Evolutionary conservation across 2,113 vertebrate genomes (phyloP).

Genomic region (Rhinichthys klamathensis): DNA sequence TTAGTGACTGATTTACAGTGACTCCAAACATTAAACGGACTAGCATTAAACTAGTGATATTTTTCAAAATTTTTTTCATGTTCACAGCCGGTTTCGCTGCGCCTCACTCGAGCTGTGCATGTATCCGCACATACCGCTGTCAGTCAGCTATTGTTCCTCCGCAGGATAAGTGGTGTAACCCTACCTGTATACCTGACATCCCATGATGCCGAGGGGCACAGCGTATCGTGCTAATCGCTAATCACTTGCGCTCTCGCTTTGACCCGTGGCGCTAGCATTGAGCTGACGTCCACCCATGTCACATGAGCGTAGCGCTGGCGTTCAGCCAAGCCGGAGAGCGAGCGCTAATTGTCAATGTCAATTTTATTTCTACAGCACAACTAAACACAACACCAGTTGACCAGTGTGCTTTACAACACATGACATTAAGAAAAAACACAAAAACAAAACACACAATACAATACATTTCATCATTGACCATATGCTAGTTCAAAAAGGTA

Average conservation of each 20-base stretch:
- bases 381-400: too few relatives aligned
- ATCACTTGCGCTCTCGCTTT: not conserved
- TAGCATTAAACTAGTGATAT: not conserved
- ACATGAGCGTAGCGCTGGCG: not conserved
- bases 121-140: constrained; percentile 54
- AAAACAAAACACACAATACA: too few relatives aligned
- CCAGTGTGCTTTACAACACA: too few relatives aligned
- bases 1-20: too few relatives aligned
- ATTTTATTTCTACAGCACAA: too few relatives aligned
- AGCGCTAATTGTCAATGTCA: not conserved
- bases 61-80: not conserved
- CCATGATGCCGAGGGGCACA: constrained; percentile 28
- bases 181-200: constrained; percentile 53
- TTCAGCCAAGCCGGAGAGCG: not conserved
- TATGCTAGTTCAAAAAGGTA: too few relatives aligned
- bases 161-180: constrained; percentile 49
- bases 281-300: constrained; percentile 22
- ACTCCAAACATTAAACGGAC: not conserved
- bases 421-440: too few relatives aligned
- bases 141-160: constrained; percentile 57
- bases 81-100: not conserved
- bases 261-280: not conserved
- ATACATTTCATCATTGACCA: too few relatives aligned
- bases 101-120: not conserved
- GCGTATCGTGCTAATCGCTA: constrained; percentile 19